Conservation (phyloP, 1,140 invertebrate genomes). For the Meloidogyne exigua region DNA sequence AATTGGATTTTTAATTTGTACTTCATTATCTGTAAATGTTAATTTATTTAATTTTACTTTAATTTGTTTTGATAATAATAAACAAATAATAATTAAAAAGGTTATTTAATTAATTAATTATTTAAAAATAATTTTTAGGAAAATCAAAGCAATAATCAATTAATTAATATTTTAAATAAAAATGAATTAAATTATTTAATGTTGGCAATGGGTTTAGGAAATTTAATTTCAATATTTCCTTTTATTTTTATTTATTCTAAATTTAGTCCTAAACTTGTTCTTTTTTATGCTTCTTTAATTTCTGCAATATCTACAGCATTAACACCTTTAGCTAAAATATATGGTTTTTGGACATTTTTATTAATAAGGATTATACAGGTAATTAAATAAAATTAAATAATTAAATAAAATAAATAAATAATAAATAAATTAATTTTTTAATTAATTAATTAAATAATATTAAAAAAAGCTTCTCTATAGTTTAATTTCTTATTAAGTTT, state of each 20-base stretch:
- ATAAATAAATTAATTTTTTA: no score
- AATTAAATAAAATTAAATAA: background rate
- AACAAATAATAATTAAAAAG: background rate
- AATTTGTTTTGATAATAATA: conserved; percentile 36
- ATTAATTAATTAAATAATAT: no score
- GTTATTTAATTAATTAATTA: background rate
- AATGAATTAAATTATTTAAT: conserved; percentile 16
- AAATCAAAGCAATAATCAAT: background rate
- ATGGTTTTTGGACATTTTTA: conserved; percentile 34
- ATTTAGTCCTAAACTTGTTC: conserved; percentile 45
- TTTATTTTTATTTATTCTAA: conserved; percentile 42
- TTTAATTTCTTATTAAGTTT: no score
- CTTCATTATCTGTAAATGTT: conserved; percentile 51
- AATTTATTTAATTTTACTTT: conserved; percentile 47
- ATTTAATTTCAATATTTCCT: conserved; percentile 45
- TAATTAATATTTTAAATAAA: conserved; percentile 2
- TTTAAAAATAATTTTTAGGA: background rate
- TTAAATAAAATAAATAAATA: no score
- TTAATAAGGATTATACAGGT: conserved; percentile 41
- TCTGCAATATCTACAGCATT: conserved; percentile 45
- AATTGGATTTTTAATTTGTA: conserved; percentile 41
- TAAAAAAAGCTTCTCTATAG: no score
- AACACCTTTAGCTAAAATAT: conserved; percentile 33
- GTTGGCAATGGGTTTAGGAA: conserved; percentile 41
- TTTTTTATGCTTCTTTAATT: conserved; percentile 44